Conservation (phyloP, 2,888 invertebrate genomes). For the Stenodema calcarata region DNA sequence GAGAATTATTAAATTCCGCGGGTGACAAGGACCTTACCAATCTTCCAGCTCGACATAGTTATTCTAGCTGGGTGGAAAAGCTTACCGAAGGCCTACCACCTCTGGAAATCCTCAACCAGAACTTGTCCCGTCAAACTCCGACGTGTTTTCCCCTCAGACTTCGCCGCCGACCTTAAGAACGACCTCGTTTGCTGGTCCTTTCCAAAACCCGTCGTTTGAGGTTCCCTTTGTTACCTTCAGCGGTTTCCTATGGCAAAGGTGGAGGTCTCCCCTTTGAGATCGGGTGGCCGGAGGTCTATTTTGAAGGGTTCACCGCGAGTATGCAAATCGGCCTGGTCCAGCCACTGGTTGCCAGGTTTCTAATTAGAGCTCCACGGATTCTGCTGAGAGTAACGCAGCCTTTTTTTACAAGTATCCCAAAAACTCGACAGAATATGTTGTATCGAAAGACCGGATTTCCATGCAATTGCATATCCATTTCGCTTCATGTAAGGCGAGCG, state of each 20-base stretch:
- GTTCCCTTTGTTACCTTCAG: neutral
- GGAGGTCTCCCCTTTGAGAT: neutral
- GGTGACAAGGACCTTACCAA: conserved; percentile 17
- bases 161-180: neutral
- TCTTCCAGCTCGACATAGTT: conserved; percentile 21
- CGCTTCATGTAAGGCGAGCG: too few species aligned
- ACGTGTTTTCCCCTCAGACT: neutral
- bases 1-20: conserved; percentile 31
- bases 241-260: neutral
- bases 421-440: too few species aligned
- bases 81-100: neutral
- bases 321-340: neutral
- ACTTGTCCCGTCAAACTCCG: neutral
- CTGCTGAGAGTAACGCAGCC: neutral
- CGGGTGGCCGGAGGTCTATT: neutral
- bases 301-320: neutral
- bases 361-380: neutral
- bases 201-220: neutral
- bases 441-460: too few species aligned
- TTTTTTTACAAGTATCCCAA: too few species aligned
- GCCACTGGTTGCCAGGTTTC: too few species aligned
- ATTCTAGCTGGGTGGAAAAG: neutral
- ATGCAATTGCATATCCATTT: too few species aligned
- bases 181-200: neutral
- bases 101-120: neutral